Percentiles rank a stretch among this genome's conserved stretches.
Evolutionary conservation across 2,113 vertebrate genomes (phyloP).

Genomic region (Antidorcas marsupialis): DNA sequence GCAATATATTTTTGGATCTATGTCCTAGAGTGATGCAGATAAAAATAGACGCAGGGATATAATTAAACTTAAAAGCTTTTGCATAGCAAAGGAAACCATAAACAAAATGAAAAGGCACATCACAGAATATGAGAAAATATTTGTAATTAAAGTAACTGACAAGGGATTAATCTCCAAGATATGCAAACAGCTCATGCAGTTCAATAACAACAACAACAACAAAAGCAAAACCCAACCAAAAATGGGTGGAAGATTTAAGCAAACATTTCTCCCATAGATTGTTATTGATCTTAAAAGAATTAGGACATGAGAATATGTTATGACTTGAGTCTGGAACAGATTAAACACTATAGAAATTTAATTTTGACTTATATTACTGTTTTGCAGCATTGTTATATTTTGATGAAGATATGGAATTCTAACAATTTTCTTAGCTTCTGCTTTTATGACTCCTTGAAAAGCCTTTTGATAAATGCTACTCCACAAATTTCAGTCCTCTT

Average conservation of each 20-base stretch:
- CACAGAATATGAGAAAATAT: too few relatives aligned
- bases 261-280: background rate
- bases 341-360: background rate
- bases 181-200: too few relatives aligned
- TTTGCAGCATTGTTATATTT: background rate
- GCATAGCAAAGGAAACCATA: too few relatives aligned
- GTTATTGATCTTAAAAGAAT: background rate
- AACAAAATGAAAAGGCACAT: too few relatives aligned
- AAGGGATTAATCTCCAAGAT: too few relatives aligned
- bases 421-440: background rate
- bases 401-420: background rate
- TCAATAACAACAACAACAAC: background rate
- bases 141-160: too few relatives aligned
- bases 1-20: too few relatives aligned
- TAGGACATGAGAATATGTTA: background rate
- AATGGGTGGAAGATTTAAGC: background rate
- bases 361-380: background rate
- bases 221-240: background rate
- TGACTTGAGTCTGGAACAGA: background rate
- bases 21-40: too few relatives aligned
- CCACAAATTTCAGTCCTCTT: background rate
- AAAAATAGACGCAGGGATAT: too few relatives aligned
- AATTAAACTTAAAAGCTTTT: too few relatives aligned
- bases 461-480: background rate
- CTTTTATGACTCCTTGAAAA: background rate